Evolutionary conservation across 2,113 vertebrate genomes (phyloP), one percentile per base, ranked within the genome.

Genomic region (Bos indicus): DNA sequence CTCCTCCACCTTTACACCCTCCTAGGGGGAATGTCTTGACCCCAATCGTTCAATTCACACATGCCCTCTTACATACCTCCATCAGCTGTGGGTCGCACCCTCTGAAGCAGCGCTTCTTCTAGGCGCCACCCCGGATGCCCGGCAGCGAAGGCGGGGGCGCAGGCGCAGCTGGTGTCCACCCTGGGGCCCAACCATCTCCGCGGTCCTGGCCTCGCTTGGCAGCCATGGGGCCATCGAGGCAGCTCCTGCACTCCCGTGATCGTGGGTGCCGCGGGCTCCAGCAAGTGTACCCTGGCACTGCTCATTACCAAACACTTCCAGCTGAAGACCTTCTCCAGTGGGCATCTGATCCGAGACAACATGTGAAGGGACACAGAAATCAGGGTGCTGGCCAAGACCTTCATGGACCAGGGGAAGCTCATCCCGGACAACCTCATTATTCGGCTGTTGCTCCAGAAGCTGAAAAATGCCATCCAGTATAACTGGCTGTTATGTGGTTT

Each of bases 401-500:
- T 99, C 90, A 99, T 99, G 43, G 99, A 99, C 96, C 98, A 99
- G 97, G 99, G 99, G 64, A 98, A 97, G 97, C 98, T 99, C 98
- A 99, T 99, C 78, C 99, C 99, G 10, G 99, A 99, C 93, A 97
- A 99, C 57, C 95, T 99, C 94, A 99, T 99, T 92, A 99, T 99
- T 36, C 98, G 90, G 4, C 98, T 99, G 86, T 98, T 99, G 97
- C 97, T 99, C 74, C 97, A 89, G 11, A 99, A 99, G 88, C 98
- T 99, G 77, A 98, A 98, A 94, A 86, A n/a, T 3, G 95, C 99
- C n/a, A 96, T 98, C n/a, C 84, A 9, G 10, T 97, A 96, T 97
- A 98, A 98, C 98, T 99, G 99, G 99, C 98, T 99, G 25, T 96
- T 99, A 7, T 99, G 99, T 90, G 99, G 99, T 99, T 99, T 99